Conservation (phyloP, 2,113 vertebrate species). For the Pteronura brasiliensis region DNA sequence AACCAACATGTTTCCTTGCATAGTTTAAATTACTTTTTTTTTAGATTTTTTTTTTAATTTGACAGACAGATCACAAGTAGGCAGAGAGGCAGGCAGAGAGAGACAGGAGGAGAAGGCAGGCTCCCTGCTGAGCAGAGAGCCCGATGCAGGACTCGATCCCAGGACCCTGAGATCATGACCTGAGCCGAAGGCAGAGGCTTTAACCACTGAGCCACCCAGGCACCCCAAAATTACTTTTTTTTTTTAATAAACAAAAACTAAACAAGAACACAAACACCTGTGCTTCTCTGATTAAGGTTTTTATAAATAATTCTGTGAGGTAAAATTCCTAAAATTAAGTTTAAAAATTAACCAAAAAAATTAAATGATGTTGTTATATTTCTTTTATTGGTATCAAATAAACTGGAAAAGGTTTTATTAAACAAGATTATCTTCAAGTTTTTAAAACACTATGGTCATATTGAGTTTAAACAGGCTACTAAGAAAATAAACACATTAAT, state of each 20-base stretch:
- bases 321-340: neutral
- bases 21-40: neutral
- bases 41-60: neutral
- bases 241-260: neutral
- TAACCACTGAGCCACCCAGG: too few species aligned
- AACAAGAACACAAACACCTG: neutral
- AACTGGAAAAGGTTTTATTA: neutral
- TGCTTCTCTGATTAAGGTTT: neutral
- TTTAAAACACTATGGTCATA: neutral
- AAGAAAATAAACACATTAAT: neutral
- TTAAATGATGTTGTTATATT: neutral
- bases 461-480: neutral
- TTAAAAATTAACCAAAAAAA: neutral
- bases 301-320: neutral
- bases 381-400: neutral
- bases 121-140: too few species aligned
- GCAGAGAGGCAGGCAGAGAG: too few species aligned
- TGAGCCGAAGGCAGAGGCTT: too few species aligned
- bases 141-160: too few species aligned
- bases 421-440: neutral
- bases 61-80: too few species aligned
- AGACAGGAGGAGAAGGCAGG: too few species aligned
- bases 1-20: neutral
- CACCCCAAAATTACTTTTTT: neutral
- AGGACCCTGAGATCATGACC: too few species aligned